A percentile compares a stretch with the other conserved stretches of the same genome.
These are phyloP conservation scores for Drosophila guanche DNA, from an alignment of 1,140 invertebrate species.

Conservation along the genomic window DNA sequence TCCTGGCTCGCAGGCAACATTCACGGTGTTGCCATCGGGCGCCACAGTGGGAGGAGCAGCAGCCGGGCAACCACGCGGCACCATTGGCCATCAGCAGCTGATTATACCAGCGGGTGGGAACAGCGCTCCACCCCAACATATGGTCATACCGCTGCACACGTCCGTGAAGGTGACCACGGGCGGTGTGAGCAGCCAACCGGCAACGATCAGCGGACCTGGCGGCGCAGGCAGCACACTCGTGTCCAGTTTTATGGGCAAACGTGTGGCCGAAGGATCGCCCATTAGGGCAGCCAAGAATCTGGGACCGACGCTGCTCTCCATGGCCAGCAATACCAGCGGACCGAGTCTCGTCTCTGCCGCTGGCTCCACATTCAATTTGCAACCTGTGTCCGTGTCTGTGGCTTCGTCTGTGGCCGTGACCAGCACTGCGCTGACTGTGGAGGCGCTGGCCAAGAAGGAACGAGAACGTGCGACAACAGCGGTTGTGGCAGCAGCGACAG, in stretches of 20 bases:
- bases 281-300: constrained; percentile 86
- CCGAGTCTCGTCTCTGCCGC: constrained; percentile 27
- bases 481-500: constrained; percentile 55
- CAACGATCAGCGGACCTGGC: constrained; percentile 10
- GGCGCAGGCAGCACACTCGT: constrained; percentile 41
- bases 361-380: constrained; percentile 66
- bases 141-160: constrained; percentile 80
- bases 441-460: constrained; percentile 76
- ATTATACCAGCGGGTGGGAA: constrained; percentile 56
- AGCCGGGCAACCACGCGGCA: constrained; percentile 46
- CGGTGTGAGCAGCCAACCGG: constrained; percentile 25
- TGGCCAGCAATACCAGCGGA: constrained; percentile 67
- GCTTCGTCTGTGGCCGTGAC: constrained; percentile 26
- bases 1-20: constrained; percentile 69
- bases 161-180: constrained; percentile 78
- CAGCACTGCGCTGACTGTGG: constrained; percentile 60
- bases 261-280: constrained; percentile 85
- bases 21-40: constrained; percentile 72
- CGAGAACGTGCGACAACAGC: constrained; percentile 33
- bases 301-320: constrained; percentile 85
- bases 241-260: constrained; percentile 77
- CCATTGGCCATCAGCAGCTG: constrained; percentile 71
- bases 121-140: constrained; percentile 64
- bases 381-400: constrained; percentile 79
- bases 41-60: constrained; percentile 30